Base-by-base conservation (phyloP, 2,113 vertebrate genomes). In the Rhipidura dahli region DNA sequence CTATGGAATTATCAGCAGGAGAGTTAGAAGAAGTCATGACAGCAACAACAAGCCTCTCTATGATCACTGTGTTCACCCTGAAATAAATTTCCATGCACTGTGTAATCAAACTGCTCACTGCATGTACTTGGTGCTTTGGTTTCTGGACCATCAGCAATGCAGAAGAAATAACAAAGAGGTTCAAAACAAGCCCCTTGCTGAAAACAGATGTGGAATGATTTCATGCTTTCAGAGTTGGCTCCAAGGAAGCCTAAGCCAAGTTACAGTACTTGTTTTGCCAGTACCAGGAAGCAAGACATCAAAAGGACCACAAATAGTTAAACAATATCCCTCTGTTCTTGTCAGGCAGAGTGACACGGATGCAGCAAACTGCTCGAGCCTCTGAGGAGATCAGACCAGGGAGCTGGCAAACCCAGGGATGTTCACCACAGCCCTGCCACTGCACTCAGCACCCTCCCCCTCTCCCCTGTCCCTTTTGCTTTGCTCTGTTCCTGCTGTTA, bases 221-320 rank as follows among this genome's bases (percentile, higher is more conserved):
- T 69, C 39, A 28, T n/a, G 33, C 13, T 44, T 70, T 84, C 63
- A 63, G 51, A 88, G 77, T 44, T 47, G 54, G 50, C 81, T 87
- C 26, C 79, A 39, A 76, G 75, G 61, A 68, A 53, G 33, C 63
- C 83, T 11, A 69, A 72, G 56, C 42, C 68, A 78, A 73, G 59
- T 73, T 47, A 88, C 85, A 51, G 56, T 76, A 85, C 84, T 94
- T 69, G 84, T 73, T 91, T 88, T 65, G 66, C 71, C 35, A 51
- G 63, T 73, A 60, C 39, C 73, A 54, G 54, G n/a, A 94, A 86
- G 20, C 28, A 49, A 83, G 71, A 90, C 75, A 90, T 90, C 82
- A 91, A 71, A 95, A 83, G 73, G 73, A 87, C 82, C 87, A 88
- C 91, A 91, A 83, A 81, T 8, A 70, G 83, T 90, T 92, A 95